Conservation (phyloP, 2,113 vertebrate species). For the Pandion haliaetus region DNA sequence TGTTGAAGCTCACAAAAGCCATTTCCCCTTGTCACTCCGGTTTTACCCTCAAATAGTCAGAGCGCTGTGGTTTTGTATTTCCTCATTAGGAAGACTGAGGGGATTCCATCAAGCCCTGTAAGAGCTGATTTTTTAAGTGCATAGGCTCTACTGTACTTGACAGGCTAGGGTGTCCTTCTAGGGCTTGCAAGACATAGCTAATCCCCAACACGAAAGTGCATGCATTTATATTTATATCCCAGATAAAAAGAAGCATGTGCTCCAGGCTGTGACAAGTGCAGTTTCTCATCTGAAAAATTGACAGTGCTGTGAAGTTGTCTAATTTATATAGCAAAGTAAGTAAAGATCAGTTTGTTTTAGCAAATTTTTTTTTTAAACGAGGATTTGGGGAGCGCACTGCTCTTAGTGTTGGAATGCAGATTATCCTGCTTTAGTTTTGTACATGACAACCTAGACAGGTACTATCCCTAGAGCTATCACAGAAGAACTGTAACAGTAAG, state of each 20-base stretch:
- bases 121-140: not conserved
- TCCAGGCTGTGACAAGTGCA: not conserved
- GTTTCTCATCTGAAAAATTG: not conserved
- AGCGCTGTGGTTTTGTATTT: not conserved
- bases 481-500: not conserved
- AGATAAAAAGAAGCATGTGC: not conserved
- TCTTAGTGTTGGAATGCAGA: not conserved
- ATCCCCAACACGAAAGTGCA: not conserved
- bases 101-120: not conserved
- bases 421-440: not conserved
- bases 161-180: not conserved
- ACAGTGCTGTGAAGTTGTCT: conserved; percentile 1
- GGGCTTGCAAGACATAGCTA: not conserved
- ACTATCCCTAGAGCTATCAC: not conserved
- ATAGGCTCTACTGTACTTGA: not conserved
- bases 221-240: conserved; percentile 9
- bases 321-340: conserved; percentile 1
- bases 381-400: not conserved
- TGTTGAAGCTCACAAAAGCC: not conserved
- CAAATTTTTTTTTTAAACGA: not conserved
- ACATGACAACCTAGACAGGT: not conserved
- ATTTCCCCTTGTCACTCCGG: not conserved
- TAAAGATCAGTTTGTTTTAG: not conserved
- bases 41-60: not conserved
- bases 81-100: not conserved